Base-by-base conservation (phyloP, 2,113 vertebrate species). In the Gambusia affinis region DNA sequence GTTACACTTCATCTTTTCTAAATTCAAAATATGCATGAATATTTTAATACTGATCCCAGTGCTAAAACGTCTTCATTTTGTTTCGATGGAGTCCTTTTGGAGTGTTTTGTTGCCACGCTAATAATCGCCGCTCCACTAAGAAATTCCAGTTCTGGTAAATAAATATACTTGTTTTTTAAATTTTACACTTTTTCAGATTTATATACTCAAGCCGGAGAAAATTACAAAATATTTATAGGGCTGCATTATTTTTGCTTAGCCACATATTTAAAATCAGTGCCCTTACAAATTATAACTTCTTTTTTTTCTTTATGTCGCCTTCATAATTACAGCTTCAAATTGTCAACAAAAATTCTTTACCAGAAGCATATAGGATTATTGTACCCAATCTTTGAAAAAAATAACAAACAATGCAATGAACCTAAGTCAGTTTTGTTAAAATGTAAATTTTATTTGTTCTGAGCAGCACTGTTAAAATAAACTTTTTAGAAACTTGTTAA, bases 401-500 rank as follows among this genome's bases (percentile, higher is more conserved):
- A 14, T 1, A 4, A 42, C 15, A 54, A 54, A 11, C 51, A 57
- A 11, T n/a, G 24, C 1, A 24, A 57, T 47, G 51, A 22, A 24
- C 8, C 51, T 10, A 54, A n/a, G 22, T 10, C 51, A 54, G 6
- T 11, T 57, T 57, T 57, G 51, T n/a, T 24, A n/a, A 57, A 63
- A 22, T 27, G 44, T 22, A 0, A 22, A 11, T 30, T 61, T 44
- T 29, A 29, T 61, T 47, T 64, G 14, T 6, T 8, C 37, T 3
- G 17, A 79, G 44, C 31, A 68, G 24, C 15, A 44, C 3, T 8
- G 31, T 70, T 78, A 71, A 84, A 87, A 88, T 82, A 84, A 67
- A 81, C 76, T 89, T 85, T 85, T 87, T 85, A 61, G 35, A 79
- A 64, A 82, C 77, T 82, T 84, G 75, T 83, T 81, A 19, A 69